These are phyloP conservation scores for Seriola quinqueradiata DNA, from an alignment of 2,113 vertebrate genomes.

Conservation along the genomic window DNA sequence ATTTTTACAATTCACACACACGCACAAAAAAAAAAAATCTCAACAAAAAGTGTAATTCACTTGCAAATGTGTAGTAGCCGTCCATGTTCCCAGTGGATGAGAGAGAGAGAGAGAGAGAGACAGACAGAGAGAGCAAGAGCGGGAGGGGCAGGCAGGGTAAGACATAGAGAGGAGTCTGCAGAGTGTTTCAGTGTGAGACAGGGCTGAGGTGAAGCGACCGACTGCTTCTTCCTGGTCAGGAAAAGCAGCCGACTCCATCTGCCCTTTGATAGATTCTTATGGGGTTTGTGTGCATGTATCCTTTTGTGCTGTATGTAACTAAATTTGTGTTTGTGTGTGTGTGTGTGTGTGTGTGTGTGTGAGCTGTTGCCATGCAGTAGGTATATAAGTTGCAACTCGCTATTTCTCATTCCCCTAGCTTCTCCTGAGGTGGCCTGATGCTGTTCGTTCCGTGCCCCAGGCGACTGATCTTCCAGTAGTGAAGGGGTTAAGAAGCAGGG, in stretches of 20 bases:
- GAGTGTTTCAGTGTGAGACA: constrained; percentile 60
- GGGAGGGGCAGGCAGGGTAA: constrained; percentile 66
- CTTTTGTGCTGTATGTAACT: constrained; percentile 24
- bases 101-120: constrained; percentile 50
- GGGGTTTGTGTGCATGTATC: constrained; percentile 18
- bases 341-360: constrained; percentile 19
- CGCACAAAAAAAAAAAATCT: constrained; percentile 55
- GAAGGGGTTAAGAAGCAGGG: constrained; percentile 86
- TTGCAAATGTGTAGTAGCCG: constrained; percentile 84
- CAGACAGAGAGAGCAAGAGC: constrained; percentile 27
- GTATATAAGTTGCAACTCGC: constrained; percentile 26
- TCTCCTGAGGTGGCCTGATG: constrained; percentile 50
- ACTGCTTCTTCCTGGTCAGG: constrained; percentile 72
- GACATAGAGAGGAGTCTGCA: constrained; percentile 59
- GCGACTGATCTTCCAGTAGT: constrained; percentile 64
- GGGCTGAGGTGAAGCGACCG: constrained; percentile 63
- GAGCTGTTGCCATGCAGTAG: constrained; percentile 31
- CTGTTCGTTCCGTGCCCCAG: constrained; percentile 49
- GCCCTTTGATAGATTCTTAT: constrained; percentile 27
- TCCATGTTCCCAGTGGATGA: constrained; percentile 71
- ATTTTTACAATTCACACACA: constrained; percentile 57
- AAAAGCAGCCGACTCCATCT: constrained; percentile 52
- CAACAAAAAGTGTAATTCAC: constrained; percentile 84
- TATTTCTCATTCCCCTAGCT: constrained; percentile 58
- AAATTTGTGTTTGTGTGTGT: constrained; percentile 15